These are phyloP conservation scores for Portunus trituberculatus DNA, from an alignment of 1,140 invertebrate genomes.

Conservation along the genomic window DNA sequence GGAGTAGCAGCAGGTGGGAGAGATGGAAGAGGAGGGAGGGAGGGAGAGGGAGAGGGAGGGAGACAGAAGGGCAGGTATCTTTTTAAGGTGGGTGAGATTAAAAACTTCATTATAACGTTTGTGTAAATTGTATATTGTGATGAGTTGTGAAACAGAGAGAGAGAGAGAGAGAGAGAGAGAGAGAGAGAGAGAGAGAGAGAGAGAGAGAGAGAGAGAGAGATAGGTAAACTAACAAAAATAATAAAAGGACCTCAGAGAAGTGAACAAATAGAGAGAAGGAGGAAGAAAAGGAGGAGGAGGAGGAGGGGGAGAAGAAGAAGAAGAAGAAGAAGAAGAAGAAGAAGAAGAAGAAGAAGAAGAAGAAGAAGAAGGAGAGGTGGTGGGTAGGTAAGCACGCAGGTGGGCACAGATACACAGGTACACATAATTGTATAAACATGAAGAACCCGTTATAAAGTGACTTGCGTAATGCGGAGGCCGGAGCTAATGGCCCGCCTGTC, in stretches of 20 bases:
- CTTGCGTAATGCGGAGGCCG: conserved; percentile 62
- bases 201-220: background rate
- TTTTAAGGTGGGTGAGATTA: background rate
- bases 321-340: background rate
- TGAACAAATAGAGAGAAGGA: background rate
- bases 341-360: too few species aligned
- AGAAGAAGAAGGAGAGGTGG: background rate
- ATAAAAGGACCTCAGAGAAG: background rate
- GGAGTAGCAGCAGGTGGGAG: background rate
- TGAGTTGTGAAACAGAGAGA: too few species aligned
- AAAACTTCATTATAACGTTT: too few species aligned
- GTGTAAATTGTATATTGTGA: too few species aligned
- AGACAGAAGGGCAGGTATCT: background rate
- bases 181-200: conserved; percentile 44
- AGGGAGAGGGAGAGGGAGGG: background rate
- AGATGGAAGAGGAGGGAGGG: conserved; percentile 3
- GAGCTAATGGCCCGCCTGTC: conserved; percentile 45
- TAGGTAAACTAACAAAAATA: background rate
- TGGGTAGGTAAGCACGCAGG: background rate
- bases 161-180: background rate
- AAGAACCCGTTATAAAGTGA: conserved; percentile 56
- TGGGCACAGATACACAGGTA: background rate
- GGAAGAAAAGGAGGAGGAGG: background rate
- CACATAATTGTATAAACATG: conserved; percentile 67
- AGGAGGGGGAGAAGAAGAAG: background rate